Base-by-base conservation (phyloP, 2,888 invertebrate species). In the Scaptomyza parva region DNA sequence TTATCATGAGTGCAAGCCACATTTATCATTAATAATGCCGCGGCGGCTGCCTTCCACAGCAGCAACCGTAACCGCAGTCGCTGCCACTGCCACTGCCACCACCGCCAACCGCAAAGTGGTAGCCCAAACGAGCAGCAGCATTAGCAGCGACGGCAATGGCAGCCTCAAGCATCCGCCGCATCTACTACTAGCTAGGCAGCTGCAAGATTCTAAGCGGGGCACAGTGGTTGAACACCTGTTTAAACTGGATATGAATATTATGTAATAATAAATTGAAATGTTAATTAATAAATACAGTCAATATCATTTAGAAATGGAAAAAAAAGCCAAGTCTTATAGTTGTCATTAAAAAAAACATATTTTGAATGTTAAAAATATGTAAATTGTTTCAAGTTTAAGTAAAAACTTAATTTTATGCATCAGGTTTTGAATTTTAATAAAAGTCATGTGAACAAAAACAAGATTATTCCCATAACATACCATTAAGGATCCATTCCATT, bases 1-100 rank as follows among this genome's bases (percentile, higher is more conserved):
- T 91, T 91, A 91, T 91, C 91, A 91, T 90, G 84, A 91, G 89
- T 88, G 90, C 88, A 90, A 90, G 89, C 90, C 89, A 90, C 91
- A 91, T 91, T 91, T 91, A 91, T 91, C 91, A 91, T 91, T 90
- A 90, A 80, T 83, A 86, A 86, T 86, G 85, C 80, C 76, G 71
- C 77, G 61, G 71, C 77, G 61, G 44, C 67, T 62, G 74, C 67
- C 47, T 43, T 59, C 43, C 17, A 37, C 37, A 17, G 59, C 73
- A 61, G 54, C 62, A 43, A 20, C 78, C 55, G 54, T 61, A 35
- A 39, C 30, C 43, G 48, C 37, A 39, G 66, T 33, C 20, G 43
- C n/a, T n/a, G n/a, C 45, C 48, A 20, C 24, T 5, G 26, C 33
- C n/a, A 18, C n/a, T 18, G 62, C 41, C 54, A 47, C 24, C 39